These are phyloP conservation scores for Entomobrya proxima DNA, from an alignment of 2,888 invertebrate species.

Conservation along the genomic window DNA sequence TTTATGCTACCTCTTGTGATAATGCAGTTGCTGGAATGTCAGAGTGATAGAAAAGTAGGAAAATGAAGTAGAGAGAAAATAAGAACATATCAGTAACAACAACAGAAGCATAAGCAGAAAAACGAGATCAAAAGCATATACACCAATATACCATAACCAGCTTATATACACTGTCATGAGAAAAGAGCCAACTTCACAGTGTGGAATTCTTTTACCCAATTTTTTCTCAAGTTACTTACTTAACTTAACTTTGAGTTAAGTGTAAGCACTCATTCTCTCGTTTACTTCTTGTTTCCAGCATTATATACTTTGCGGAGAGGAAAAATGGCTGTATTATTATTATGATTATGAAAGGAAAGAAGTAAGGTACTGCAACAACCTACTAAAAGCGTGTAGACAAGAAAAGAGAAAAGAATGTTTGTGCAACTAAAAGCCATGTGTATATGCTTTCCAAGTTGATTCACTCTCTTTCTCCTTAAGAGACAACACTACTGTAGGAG, in stretches of 20 bases:
- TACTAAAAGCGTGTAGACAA: too few species aligned
- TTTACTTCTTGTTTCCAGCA: neutral
- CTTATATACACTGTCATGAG: neutral
- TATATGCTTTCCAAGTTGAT: neutral
- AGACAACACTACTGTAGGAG: neutral
- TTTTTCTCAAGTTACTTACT: neutral
- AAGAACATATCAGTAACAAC: too few species aligned
- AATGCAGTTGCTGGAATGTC: slow-evolving; percentile 36
- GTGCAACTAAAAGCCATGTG: slow-evolving; percentile 2
- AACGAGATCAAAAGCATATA: slow-evolving; percentile 21
- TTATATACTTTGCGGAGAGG: neutral
- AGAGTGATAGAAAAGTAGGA: neutral
- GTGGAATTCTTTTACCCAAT: neutral
- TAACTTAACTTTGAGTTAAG: too few species aligned
- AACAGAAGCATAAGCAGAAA: too few species aligned
- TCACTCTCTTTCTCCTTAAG: too few species aligned
- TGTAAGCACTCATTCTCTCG: slow-evolving; percentile 7
- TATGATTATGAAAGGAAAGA: slow-evolving; percentile 6
- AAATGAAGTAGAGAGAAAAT: neutral
- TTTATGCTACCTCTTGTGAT: neutral
- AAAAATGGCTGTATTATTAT: neutral
- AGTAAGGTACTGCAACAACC: too few species aligned
- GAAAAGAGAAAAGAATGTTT: slow-evolving; percentile 9
- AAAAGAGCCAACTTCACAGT: slow-evolving; percentile 19
- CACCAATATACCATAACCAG: neutral